Conservation (phyloP, 2,797 vertebrate species). For the Iguana delicatissima region DNA sequence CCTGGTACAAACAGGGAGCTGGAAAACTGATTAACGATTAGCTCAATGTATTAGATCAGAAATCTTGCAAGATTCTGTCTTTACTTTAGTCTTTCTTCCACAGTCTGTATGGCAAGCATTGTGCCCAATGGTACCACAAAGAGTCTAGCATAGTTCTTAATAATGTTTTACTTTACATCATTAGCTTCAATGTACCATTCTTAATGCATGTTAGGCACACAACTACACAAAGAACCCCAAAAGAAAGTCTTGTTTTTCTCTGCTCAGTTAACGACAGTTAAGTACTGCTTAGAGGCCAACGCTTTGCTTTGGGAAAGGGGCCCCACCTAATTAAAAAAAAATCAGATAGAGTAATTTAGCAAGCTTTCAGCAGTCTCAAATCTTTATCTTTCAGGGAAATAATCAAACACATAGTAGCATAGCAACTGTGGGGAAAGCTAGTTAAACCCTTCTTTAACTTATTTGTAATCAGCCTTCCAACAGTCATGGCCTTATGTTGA, state of each 20-base stretch:
- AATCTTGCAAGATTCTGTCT: conserved; percentile 23
- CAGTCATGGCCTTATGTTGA: background rate
- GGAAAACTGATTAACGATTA: conserved; percentile 30
- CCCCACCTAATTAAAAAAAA: background rate
- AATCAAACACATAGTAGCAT: background rate
- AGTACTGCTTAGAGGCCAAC: background rate
- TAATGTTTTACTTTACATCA: background rate
- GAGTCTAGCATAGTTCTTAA: background rate
- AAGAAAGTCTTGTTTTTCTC: background rate
- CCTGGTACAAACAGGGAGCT: conserved; percentile 29
- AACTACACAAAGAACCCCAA: background rate
- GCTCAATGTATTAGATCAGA: background rate
- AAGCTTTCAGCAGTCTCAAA: background rate
- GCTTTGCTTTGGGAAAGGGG: too few species aligned
- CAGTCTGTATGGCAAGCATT: background rate
- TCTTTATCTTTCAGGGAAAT: background rate
- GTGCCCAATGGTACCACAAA: background rate
- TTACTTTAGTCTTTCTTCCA: background rate
- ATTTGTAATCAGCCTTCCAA: background rate
- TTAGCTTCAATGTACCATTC: background rate
- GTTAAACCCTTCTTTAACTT: background rate
- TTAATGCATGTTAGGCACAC: background rate
- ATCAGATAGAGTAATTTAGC: background rate
- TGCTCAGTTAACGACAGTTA: background rate
- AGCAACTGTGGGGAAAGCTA: background rate